Base-by-base conservation (phyloP, 2,113 vertebrate genomes). In the Pseudopodoces humilis region DNA sequence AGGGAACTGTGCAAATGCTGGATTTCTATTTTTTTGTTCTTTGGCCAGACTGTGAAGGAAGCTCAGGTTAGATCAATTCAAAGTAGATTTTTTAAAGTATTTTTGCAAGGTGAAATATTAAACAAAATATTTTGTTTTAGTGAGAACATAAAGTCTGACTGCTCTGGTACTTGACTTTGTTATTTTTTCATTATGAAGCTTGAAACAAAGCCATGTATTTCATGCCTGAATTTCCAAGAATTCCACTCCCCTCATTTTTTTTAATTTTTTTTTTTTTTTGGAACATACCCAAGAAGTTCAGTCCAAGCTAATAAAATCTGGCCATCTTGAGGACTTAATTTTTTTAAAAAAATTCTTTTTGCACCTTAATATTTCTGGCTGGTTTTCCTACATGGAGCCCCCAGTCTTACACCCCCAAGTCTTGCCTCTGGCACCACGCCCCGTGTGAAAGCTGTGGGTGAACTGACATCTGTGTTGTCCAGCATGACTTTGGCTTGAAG, bases 211-310 rank as follows among this genome's bases (percentile, higher is more conserved):
- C 86, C 88, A 86, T 76, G 6, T 55, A 60, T 86, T 89, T 95
- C 44, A 71, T 95, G 91, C 41, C 76, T 91, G 83, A 95, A 84
- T 92, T 95, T 95, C 94, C 77, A 94, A 70, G 81, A 92, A 91
- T 82, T 93, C 70, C n/a, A 69, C 78, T 72, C 49, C 46, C 19
- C 27, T 52, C 3, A 0, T 43, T 46, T n/a, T 44, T 50, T 43
- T 39, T 39, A 5, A 2, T 39, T 64, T 78, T 58, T 46, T 67
- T 53, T 58, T 68, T 53, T 62, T 25, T 86, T 93, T 95, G 94
- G 92, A 86, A 47, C 69, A 30, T 49, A 68, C 11, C 52, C 96
- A 95, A 75, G 49, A 74, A 68, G 15, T 67, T 80, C 71, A 80
- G 52, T 74, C 83, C 77, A 94, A 92, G 35, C 68, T 81, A 77